phyloP scores from a whole-genome alignment of 2,888 invertebrate genomes.

The Mamestra brassicae region DNA sequence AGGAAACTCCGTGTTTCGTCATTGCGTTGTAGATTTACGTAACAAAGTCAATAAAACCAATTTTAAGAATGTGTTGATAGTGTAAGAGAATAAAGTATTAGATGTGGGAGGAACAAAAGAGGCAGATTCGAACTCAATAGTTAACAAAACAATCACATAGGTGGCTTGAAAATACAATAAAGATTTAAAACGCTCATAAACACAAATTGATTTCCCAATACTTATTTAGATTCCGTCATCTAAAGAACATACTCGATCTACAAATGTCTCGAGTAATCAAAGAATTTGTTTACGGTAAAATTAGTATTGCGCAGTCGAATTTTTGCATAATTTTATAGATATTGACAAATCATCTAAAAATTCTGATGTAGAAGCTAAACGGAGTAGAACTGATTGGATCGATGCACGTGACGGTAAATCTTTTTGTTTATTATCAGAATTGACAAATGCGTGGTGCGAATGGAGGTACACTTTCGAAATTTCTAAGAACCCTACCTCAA shows the following conservation, averaged over 20 bases:
- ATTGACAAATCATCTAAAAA: conserved; percentile 36
- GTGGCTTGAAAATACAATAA: neutral
- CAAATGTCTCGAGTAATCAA: neutral
- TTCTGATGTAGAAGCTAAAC: conserved; percentile 12
- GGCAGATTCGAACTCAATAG: neutral
- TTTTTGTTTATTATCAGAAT: conserved; percentile 3
- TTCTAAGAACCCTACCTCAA: neutral
- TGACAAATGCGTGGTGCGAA: neutral
- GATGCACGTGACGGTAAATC: conserved; percentile 7
- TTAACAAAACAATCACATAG: conserved; percentile 8
- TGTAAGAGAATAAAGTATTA: conserved; percentile 9
- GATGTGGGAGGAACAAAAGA: conserved; percentile 21
- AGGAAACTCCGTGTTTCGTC: conserved; percentile 17
- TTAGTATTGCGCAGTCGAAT: conserved; percentile 44
- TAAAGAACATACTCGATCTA: neutral
- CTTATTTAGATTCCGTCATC: neutral
- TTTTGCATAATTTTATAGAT: conserved; percentile 55
- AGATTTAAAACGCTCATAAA: neutral
- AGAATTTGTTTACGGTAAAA: conserved; percentile 49
- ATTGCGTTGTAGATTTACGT: conserved; percentile 29
- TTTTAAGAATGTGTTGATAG: conserved; percentile 19
- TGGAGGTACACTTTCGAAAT: neutral
- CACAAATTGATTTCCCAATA: neutral
- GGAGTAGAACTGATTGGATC: conserved; percentile 8
- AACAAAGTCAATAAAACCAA: conserved; percentile 20